Percentiles rank a stretch among this genome's conserved stretches.
These are phyloP conservation scores for Eurois occulta DNA, from an alignment of 2,888 invertebrate genomes.

Conservation along the genomic window DNA sequence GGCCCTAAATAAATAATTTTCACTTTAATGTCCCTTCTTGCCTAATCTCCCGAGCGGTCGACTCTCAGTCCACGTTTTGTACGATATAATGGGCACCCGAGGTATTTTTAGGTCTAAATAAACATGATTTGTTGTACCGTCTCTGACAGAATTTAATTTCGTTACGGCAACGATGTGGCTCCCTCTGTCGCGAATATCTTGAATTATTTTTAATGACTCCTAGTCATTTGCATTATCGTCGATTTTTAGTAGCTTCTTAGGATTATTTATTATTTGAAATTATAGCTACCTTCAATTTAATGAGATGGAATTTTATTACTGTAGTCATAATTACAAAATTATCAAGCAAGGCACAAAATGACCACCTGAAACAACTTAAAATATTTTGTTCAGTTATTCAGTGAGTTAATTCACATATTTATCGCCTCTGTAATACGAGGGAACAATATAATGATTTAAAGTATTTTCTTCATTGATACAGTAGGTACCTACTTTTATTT, in stretches of 20 bases:
- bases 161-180: slow-evolving; percentile 78
- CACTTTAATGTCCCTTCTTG: slow-evolving; percentile 90
- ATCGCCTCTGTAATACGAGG: neutral
- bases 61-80: slow-evolving; percentile 84
- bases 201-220: slow-evolving; percentile 87
- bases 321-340: slow-evolving; percentile 22
- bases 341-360: neutral
- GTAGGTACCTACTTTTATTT: neutral
- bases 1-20: slow-evolving; percentile 90
- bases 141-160: slow-evolving; percentile 90
- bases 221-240: slow-evolving; percentile 73
- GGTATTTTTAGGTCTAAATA: slow-evolving; percentile 91
- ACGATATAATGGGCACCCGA: slow-evolving; percentile 88
- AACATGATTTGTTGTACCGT: slow-evolving; percentile 90
- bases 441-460: neutral
- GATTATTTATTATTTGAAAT: slow-evolving; percentile 55
- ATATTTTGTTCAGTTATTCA: neutral
- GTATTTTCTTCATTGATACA: neutral
- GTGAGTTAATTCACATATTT: neutral
- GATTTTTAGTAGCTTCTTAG: slow-evolving; percentile 66
- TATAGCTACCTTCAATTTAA: slow-evolving; percentile 58
- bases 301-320: slow-evolving; percentile 36
- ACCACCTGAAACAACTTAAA: neutral
- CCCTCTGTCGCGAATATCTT: slow-evolving; percentile 84
- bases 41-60: slow-evolving; percentile 89